Evolutionary conservation across 1,140 invertebrate genomes (phyloP), one percentile per base, ranked within the genome.

Genomic region (Uloborus diversus): DNA sequence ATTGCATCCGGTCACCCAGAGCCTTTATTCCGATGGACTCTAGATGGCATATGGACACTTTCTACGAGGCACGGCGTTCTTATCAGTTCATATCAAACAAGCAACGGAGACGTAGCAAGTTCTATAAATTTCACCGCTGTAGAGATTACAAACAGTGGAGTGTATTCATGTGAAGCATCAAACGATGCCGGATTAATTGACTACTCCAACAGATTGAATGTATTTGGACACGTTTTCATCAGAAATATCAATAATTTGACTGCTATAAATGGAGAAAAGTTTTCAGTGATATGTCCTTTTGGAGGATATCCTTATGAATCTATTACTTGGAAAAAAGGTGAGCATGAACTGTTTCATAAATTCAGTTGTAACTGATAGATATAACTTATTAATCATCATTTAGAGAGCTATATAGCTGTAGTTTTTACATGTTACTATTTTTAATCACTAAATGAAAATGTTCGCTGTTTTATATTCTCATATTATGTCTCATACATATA

Each of bases 21-120:
- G n/a, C 96, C 96, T 59, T 93, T 94, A 88, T 95, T 98, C 78
- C 92, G 91, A 4, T 98, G 96, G 96, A 92, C 94, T 86, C 89
- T 98, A 14, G 96, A 98, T 87, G 94, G 70, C 35, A 70, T 76
- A 25, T 81, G 81, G 81, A 47, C 79, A 14, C 42, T 82, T 37
- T 57, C 73, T 33, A 79, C 65, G 3, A 28, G 78, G 30, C 80
- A 81, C 13, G 75, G 82, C 11, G 66, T 81, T 3, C 73, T 70
- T n/a, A 42, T 81, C n/a, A 78, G 75, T 30, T 71, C 61, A 25
- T 81, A 79, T 53, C 71, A 69, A 20, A 79, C 68, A 7, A 61
- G 27, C 28, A 61, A 56, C n/a, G 80, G 93, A 47, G 93, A 95
- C 84, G 93, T 96, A 35, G 91, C 95, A 83, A 94, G 93, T 86